Evolutionary conservation across 2,113 vertebrate genomes (phyloP), one percentile per base, ranked within the genome.

Genomic region (Stegostoma tigrinum): DNA sequence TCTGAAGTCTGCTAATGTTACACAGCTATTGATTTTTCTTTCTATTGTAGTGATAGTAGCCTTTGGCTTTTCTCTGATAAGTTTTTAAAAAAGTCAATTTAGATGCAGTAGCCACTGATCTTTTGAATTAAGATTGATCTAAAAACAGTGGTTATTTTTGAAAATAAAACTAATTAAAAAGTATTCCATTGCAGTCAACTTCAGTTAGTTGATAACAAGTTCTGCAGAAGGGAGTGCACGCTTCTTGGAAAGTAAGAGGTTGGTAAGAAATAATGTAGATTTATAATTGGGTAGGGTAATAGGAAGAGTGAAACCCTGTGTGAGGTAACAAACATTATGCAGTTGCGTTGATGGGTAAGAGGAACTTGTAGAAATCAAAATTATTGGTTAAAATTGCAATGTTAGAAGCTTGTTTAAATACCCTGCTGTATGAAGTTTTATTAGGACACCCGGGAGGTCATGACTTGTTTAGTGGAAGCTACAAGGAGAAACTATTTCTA

Each of bases 101-200:
- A 38, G 61, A 93, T 15, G 14, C 52, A 90, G 27, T 64, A 52
- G 14, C 89, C 19, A 10, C 34, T 10, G 89, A 93, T 7, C 55
- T 90, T 14, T 64, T 90, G 87, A 64, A 90, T 30, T 90, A n/a
- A 93, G 89, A n/a, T n/a, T 93, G 89, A 66, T 7, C 55, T 66
- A n/a, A 19, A 93, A 93, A 55, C 87, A n/a, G 61, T 90, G 87
- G 48, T 17, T n/a, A 83, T 17, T 42, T 83, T 38, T 5, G 61
- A 66, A 34, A 38, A 93, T 67, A 23, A 67, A 93, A 64, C 89
- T 93, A 93, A 93, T 93, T 93, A 66, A 93, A 93, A 66, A 61
- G 19, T 61, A 38, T 64, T 93, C 34, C n/a, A 7, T 15, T 66
- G n/a, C 61, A 93, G 5, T 66, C n/a, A 66, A 5, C 61, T 66